A percentile compares a stretch with the other conserved stretches of the same genome.
These are phyloP conservation scores for Paramormyrops hopkinsi DNA, from an alignment of 2,797 vertebrate genomes.

Conservation along the genomic window DNA sequence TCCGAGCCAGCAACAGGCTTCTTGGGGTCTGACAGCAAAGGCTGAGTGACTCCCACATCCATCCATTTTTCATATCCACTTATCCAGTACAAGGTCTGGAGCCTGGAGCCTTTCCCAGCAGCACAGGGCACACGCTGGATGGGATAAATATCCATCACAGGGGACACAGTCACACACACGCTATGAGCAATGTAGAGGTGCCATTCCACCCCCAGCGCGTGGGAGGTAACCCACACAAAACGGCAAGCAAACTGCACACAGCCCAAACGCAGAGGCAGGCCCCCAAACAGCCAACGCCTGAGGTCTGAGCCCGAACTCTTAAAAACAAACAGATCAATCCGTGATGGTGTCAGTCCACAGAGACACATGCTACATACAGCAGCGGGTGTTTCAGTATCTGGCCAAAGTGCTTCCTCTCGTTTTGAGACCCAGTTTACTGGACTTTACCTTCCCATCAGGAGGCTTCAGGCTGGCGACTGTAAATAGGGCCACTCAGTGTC, in stretches of 20 bases:
- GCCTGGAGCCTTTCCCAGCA: not conserved
- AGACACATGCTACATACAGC: not conserved
- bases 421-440: not conserved
- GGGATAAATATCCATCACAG: not conserved
- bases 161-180: not conserved
- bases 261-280: not conserved
- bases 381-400: not conserved
- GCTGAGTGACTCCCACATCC: not conserved
- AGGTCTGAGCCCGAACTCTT: not conserved
- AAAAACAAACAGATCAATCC: not conserved
- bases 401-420: not conserved
- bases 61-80: slow-evolving; percentile 2
- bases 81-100: not conserved
- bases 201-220: not conserved
- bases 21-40: not conserved
- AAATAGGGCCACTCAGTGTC: not conserved
- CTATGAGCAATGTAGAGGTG: not conserved
- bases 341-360: not conserved
- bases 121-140: not conserved
- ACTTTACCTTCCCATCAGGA: not conserved
- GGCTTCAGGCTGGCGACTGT: not conserved
- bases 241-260: not conserved
- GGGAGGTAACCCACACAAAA: not conserved
- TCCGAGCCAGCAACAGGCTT: not conserved
- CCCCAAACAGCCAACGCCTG: not conserved